Conservation (phyloP, 2,113 vertebrate genomes). For the Eleginops maclovinus region DNA sequence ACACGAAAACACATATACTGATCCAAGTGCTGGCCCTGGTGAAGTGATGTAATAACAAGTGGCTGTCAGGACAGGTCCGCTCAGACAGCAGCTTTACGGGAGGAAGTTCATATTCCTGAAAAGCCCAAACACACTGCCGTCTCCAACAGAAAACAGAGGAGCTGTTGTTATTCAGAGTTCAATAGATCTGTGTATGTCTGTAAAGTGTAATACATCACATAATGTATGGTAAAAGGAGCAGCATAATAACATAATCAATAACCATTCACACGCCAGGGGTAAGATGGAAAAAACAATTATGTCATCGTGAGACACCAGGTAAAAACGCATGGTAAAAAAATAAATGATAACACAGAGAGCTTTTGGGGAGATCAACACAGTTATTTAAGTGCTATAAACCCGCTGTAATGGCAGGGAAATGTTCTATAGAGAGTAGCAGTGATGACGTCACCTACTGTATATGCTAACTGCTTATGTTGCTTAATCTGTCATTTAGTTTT, state of each 20-base stretch:
- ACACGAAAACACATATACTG: constrained; percentile 1
- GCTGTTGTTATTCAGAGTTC: constrained; percentile 48
- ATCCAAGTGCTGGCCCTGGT: constrained; percentile 33
- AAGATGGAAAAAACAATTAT: background rate
- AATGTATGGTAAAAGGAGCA: background rate
- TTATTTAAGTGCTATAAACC: background rate
- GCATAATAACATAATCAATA: constrained; percentile 6
- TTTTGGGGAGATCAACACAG: background rate
- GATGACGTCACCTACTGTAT: background rate
- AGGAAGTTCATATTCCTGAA: constrained; percentile 59
- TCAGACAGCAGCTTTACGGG: constrained; percentile 54
- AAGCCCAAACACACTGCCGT: constrained; percentile 40
- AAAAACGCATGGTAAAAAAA: background rate
- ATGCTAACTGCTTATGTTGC: background rate
- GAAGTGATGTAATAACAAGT: constrained; percentile 48
- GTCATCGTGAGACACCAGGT: background rate
- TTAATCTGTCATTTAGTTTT: background rate
- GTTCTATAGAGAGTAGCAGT: background rate
- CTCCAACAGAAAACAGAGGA: constrained; percentile 62
- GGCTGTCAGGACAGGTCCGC: constrained; percentile 29
- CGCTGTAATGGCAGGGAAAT: background rate
- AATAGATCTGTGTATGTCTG: constrained; percentile 1
- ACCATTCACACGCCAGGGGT: background rate
- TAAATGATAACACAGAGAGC: background rate
- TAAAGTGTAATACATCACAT: constrained; percentile 21